phyloP scores from a whole-genome alignment of 2,797 vertebrate species.

The Cheirogaleus major region DNA sequence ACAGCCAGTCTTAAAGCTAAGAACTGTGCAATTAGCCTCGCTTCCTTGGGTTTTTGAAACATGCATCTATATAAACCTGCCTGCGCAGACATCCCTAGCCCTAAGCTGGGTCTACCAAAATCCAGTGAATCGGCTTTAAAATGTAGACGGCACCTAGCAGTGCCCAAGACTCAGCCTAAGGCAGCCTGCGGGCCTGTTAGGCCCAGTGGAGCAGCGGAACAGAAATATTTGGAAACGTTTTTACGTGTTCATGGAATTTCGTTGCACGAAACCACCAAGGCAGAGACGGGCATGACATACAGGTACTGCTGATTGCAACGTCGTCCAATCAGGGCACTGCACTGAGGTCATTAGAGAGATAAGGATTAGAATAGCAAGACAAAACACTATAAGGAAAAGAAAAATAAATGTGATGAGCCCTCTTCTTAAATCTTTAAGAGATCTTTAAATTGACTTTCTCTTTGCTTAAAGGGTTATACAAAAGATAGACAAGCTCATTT shows the following conservation, averaged over 20 bases:
- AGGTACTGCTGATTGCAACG: slow-evolving; percentile 80
- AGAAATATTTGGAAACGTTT: slow-evolving; percentile 91
- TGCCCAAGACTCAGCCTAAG: slow-evolving; percentile 75
- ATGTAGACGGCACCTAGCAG: slow-evolving; percentile 68
- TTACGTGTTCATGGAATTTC: slow-evolving; percentile 90
- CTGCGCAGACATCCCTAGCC: slow-evolving; percentile 90
- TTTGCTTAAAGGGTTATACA: not conserved
- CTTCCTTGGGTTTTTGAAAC: not conserved
- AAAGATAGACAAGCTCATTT: not conserved
- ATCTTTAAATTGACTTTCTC: not conserved
- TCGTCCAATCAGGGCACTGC: not conserved
- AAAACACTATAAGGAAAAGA: not conserved
- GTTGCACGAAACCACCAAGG: slow-evolving; percentile 88
- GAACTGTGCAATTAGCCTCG: not conserved
- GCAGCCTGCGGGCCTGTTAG: slow-evolving; percentile 83
- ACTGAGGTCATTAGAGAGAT: not conserved
- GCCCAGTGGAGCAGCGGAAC: slow-evolving; percentile 79
- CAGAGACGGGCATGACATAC: slow-evolving; percentile 88
- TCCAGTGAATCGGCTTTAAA: slow-evolving; percentile 79
- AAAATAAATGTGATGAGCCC: not conserved
- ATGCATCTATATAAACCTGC: slow-evolving; percentile 95
- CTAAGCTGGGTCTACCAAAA: slow-evolving; percentile 86
- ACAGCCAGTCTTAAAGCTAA: not conserved
- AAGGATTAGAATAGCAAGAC: not conserved
- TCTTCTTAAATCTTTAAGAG: not conserved